Percentiles rank a stretch among this genome's conserved stretches.
These are phyloP conservation scores for Lycaon pictus DNA, from an alignment of 2,113 vertebrate species.

Conservation along the genomic window DNA sequence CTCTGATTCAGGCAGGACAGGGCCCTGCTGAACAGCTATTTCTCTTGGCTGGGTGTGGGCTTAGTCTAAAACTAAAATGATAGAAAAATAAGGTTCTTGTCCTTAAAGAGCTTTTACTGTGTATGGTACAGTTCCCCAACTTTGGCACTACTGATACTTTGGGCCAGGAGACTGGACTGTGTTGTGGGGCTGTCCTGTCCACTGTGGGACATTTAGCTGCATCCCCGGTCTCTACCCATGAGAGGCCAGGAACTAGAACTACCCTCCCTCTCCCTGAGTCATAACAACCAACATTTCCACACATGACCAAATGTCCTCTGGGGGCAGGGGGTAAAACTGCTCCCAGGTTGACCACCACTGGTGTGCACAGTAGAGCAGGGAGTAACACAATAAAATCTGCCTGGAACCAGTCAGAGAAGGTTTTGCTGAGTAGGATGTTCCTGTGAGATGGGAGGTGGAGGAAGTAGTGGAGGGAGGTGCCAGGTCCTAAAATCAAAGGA, in stretches of 20 bases:
- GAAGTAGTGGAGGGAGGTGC: accelerated
- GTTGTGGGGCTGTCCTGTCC: not conserved
- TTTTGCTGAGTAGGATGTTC: not conserved
- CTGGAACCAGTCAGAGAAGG: not conserved
- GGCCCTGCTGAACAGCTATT: not conserved
- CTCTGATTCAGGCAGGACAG: not conserved
- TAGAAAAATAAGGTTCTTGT: not conserved
- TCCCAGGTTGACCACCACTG: not conserved
- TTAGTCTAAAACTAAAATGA: not conserved
- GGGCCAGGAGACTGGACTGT: not conserved
- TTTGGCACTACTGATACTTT: not conserved
- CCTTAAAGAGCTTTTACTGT: not conserved
- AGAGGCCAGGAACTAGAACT: not conserved
- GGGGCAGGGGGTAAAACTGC: not conserved
- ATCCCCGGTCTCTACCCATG: not conserved
- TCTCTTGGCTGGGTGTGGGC: not conserved
- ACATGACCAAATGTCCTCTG: not conserved
- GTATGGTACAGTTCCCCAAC: not conserved
- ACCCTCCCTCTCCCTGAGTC: not conserved
- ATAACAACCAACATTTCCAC: not conserved
- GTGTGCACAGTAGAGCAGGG: not conserved
- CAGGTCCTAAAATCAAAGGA: not conserved
- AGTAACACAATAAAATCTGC: not conserved
- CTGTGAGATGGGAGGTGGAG: not conserved
- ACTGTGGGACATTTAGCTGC: not conserved